Evolutionary conservation across 2,113 vertebrate genomes (phyloP), one percentile per base, ranked within the genome.

Genomic region (Chaenogobius annularis): DNA sequence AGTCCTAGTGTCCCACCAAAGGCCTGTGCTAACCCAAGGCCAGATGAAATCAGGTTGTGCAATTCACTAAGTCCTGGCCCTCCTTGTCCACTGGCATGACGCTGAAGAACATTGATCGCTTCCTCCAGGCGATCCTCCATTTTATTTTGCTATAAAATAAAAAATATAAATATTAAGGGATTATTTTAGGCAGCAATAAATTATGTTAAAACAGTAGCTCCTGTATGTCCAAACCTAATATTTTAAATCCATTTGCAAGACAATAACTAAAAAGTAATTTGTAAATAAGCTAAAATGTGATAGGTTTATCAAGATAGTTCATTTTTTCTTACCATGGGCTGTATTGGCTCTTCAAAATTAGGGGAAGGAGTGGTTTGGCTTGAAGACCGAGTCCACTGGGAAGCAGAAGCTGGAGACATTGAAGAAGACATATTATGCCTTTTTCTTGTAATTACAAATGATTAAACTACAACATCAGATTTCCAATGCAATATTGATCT

Each of bases 121-220:
- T 99, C 98, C 0, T 98, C 98, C 90, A 99, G 91, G 70, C 92
- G 96, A 87, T 99, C 98, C 81, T 97, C 96, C 94, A 99, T 91
- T 89, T 99, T 99, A 91, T 80, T 97, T 90, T 95, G 94, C 90
- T 92, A 70, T 23, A 76, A 66, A 12, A 26, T 64, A 70, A 70
- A 44, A 68, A 74, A 44, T 72, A 19, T 13, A 68, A 2, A 63
- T 31, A 63, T 55, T 43, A 48, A 6, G 3, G 72, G 17, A 3
- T 6, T 52, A 54, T 7, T 44, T 50, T 50, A 35, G 56, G 56
- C 23, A 31, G 5, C 10, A 14, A 2, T 31, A 31, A 14, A 17
- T 59, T 59, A 31, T 15, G 3, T 35, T 59, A 23, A 23, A 56
- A 23, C 20, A 56, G 17, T n/a, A n/a, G n/a, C n/a, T n/a, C n/a